phyloP scores from a whole-genome alignment of 2,113 vertebrate genomes.

The Cavia porcellus region DNA sequence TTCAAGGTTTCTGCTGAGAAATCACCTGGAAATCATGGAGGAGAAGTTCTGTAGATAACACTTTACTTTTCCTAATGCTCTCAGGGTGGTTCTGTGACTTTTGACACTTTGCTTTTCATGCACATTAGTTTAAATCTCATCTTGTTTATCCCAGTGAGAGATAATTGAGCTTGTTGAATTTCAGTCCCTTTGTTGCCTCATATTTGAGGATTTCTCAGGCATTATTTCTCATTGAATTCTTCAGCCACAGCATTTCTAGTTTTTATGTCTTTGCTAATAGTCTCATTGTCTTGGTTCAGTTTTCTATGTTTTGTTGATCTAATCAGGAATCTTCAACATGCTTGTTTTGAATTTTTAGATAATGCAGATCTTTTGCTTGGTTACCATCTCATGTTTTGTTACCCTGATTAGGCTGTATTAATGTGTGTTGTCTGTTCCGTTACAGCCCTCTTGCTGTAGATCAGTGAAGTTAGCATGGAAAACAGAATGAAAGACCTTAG shows the following conservation, averaged over 20 bases:
- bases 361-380: neutral
- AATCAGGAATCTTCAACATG: neutral
- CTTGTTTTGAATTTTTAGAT: neutral
- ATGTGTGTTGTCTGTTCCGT: neutral
- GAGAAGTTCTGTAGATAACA: neutral
- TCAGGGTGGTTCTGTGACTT: neutral
- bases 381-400: neutral
- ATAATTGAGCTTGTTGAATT: neutral
- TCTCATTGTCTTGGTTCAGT: neutral
- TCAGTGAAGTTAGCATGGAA: neutral
- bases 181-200: neutral
- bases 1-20: neutral
- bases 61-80: neutral
- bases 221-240: neutral
- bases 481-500: neutral
- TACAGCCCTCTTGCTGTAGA: neutral
- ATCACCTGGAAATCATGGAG: neutral
- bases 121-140: neutral
- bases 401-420: neutral
- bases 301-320: neutral
- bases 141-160: neutral
- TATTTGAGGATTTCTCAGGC: neutral
- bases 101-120: neutral
- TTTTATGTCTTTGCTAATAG: neutral
- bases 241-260: neutral